Conservation (phyloP, 2,113 vertebrate genomes). For the Dendrocopos noguchii region DNA sequence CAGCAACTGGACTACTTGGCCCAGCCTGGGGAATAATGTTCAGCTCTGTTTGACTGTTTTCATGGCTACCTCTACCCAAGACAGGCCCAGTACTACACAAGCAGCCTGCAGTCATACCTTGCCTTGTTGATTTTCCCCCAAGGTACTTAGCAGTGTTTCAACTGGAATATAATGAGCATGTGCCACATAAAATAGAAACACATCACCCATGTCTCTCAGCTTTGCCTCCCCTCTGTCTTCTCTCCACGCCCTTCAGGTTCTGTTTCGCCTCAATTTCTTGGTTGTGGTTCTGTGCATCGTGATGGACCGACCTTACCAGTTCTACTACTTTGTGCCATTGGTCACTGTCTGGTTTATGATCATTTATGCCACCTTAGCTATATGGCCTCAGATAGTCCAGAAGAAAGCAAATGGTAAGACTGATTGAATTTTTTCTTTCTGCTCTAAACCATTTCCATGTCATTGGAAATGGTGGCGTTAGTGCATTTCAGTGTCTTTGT, state of each 20-base stretch:
- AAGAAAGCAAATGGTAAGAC: slow-evolving; percentile 90
- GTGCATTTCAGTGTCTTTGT: neutral
- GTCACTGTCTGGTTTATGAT: slow-evolving; percentile 97
- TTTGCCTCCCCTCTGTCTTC: neutral
- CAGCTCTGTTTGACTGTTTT: neutral
- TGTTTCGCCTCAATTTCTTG: slow-evolving; percentile 98
- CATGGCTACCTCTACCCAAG: neutral
- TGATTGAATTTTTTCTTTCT: no score
- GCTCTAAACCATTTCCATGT: neutral
- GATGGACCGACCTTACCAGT: slow-evolving; percentile 97
- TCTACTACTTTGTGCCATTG: slow-evolving; percentile 98
- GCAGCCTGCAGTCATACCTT: neutral
- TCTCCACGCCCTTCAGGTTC: slow-evolving; percentile 78
- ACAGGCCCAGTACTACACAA: neutral
- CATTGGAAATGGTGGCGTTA: neutral
- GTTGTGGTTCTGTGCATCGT: slow-evolving; percentile 95
- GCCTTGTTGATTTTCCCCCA: neutral
- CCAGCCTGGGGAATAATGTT: neutral
- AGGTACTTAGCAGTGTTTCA: accelerated
- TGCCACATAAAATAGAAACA: no score
- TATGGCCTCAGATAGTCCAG: slow-evolving; percentile 95
- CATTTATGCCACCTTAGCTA: slow-evolving; percentile 89
- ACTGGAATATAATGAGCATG: neutral
- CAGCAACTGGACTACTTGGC: neutral
- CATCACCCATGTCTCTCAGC: neutral